Evolutionary conservation across 2,888 invertebrate species (phyloP).

Genomic region (Lysandra coridon): DNA sequence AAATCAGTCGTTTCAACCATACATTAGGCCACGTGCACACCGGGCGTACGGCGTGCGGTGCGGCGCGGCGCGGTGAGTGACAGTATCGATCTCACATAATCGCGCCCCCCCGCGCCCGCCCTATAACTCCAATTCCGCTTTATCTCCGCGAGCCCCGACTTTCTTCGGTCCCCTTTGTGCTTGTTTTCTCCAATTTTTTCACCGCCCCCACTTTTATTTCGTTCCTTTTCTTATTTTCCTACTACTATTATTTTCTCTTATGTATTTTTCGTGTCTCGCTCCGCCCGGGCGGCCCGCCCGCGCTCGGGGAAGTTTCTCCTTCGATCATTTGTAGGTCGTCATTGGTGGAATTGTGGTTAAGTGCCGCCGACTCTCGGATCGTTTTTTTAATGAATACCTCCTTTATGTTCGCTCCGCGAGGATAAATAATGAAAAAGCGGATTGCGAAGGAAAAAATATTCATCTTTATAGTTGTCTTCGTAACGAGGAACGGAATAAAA

Average conservation of each 20-base stretch:
- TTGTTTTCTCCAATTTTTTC: slow-evolving; percentile 77
- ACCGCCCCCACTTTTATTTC: slow-evolving; percentile 72
- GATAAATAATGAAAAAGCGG: slow-evolving; percentile 58
- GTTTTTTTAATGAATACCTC: slow-evolving; percentile 73
- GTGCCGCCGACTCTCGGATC: slow-evolving; percentile 58
- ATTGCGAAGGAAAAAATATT: slow-evolving; percentile 52
- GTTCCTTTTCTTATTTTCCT: slow-evolving; percentile 69
- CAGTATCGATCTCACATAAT: slow-evolving; percentile 77
- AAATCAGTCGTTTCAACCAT: background rate
- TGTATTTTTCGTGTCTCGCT: slow-evolving; percentile 76
- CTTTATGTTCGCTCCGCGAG: slow-evolving; percentile 57
- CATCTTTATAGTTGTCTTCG: slow-evolving; percentile 40
- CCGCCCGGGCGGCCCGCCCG: slow-evolving; percentile 53
- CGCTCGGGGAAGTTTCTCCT: slow-evolving; percentile 60
- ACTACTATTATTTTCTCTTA: slow-evolving; percentile 77
- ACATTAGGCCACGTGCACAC: slow-evolving; percentile 31
- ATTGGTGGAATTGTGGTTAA: slow-evolving; percentile 72
- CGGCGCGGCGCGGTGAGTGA: slow-evolving; percentile 58
- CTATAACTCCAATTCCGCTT: slow-evolving; percentile 79
- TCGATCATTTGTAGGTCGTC: slow-evolving; percentile 73
- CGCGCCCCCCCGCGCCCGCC: slow-evolving; percentile 71
- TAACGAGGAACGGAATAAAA: slow-evolving; percentile 36
- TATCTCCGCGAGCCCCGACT: slow-evolving; percentile 73
- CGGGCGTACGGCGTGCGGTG: slow-evolving; percentile 35
- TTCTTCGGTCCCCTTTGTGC: slow-evolving; percentile 76